These are phyloP conservation scores for Fragum sueziense DNA, from an alignment of 2,888 invertebrate species.

Conservation along the genomic window DNA sequence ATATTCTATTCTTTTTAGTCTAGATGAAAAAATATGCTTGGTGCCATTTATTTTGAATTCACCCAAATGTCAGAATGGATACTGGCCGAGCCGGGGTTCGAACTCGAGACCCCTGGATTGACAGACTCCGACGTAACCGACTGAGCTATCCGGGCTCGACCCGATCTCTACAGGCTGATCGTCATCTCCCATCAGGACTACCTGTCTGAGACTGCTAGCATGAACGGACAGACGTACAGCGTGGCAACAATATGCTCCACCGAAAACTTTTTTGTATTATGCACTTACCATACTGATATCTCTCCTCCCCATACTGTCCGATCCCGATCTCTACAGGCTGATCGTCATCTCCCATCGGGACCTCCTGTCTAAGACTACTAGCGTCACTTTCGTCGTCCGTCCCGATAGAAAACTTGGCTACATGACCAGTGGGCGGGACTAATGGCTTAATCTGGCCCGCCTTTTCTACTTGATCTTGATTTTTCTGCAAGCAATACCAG, in stretches of 20 bases:
- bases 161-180: conserved; percentile 42
- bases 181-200: conserved; percentile 66
- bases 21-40: too few species aligned
- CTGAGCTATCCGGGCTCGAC: neutral
- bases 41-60: too few species aligned
- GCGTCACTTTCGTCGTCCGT: conserved; percentile 57
- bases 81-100: too few species aligned
- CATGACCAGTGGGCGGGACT: conserved; percentile 17
- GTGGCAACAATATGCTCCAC: too few species aligned
- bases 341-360: conserved; percentile 69
- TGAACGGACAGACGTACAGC: too few species aligned
- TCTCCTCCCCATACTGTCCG: neutral
- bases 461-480: conserved; percentile 44
- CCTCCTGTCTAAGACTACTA: conserved; percentile 41
- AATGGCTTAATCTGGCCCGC: conserved; percentile 7
- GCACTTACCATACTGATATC: neutral
- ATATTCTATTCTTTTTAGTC: too few species aligned
- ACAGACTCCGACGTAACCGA: too few species aligned
- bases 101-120: too few species aligned
- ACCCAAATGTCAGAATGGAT: too few species aligned
- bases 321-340: neutral
- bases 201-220: conserved; percentile 38
- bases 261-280: too few species aligned
- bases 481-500: conserved; percentile 52
- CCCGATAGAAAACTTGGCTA: conserved; percentile 55